phyloP scores from a whole-genome alignment of 2,888 invertebrate species.

The Eupithecia subfuscata region DNA sequence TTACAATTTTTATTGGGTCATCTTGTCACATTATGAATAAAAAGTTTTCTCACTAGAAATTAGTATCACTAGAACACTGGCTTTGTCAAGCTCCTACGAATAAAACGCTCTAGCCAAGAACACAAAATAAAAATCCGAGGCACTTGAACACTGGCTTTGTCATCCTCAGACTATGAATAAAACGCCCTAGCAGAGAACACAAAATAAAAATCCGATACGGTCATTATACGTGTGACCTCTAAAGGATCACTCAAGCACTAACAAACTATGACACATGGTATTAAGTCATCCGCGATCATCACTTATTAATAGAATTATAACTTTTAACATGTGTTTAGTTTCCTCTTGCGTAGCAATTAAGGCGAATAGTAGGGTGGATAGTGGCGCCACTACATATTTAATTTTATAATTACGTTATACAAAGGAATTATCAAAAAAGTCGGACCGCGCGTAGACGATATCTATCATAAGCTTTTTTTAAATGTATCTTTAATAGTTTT shows the following conservation, averaged over 20 bases:
- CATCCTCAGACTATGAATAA: not conserved
- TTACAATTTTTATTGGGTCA: too few species aligned
- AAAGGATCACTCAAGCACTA: not conserved
- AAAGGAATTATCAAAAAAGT: too few species aligned
- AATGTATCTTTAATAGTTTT: too few species aligned
- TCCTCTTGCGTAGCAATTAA: not conserved
- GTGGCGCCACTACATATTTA: too few species aligned
- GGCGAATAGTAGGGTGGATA: too few species aligned
- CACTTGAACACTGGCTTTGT: not conserved
- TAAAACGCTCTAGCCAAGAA: not conserved
- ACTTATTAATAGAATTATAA: constrained; percentile 30
- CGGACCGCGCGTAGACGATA: too few species aligned
- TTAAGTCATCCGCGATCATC: constrained; percentile 29
- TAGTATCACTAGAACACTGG: not conserved
- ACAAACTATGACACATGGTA: constrained; percentile 24
- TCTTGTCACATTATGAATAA: too few species aligned
- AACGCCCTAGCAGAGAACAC: not conserved
- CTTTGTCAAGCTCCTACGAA: not conserved
- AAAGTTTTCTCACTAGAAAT: too few species aligned
- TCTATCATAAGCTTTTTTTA: too few species aligned
- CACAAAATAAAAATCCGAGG: not conserved
- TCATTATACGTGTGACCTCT: constrained; percentile 7
- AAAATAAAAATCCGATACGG: not conserved
- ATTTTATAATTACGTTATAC: too few species aligned
- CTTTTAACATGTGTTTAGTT: constrained; percentile 3